A percentile compares a stretch with the other conserved stretches of the same genome.
Evolutionary conservation across 1,140 invertebrate genomes (phyloP).

Genomic region (Elymnias hypermnestra): DNA sequence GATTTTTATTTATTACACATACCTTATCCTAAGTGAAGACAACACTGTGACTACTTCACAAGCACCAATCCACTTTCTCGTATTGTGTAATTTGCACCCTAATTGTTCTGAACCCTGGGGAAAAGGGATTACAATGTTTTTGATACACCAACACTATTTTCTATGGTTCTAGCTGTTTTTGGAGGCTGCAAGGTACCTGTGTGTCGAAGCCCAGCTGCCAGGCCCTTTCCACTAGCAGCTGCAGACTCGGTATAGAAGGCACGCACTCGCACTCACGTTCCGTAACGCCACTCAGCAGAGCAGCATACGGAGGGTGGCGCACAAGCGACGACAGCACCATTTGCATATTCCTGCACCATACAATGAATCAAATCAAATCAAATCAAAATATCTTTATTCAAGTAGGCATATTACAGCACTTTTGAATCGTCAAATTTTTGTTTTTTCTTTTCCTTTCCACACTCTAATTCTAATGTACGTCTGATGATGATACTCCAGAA

Average conservation of each 20-base stretch:
- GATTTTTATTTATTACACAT: no score
- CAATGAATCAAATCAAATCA: no score
- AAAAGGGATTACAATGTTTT: background rate
- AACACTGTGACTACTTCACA: slow-evolving; percentile 89
- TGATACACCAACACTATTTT: no score
- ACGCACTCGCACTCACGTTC: slow-evolving; percentile 49
- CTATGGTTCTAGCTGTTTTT: no score
- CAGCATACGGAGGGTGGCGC: slow-evolving; percentile 84
- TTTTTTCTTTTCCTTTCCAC: no score
- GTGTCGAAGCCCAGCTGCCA: slow-evolving; percentile 93
- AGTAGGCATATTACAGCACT: no score
- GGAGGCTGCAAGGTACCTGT: slow-evolving; percentile 75
- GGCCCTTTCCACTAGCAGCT: slow-evolving; percentile 89
- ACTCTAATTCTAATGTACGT: no score
- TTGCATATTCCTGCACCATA: slow-evolving; percentile 84
- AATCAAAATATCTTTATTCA: no score
- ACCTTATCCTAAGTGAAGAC: slow-evolving; percentile 86
- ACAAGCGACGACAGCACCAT: slow-evolving; percentile 91
- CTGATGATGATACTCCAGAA: no score
- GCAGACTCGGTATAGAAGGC: slow-evolving; percentile 89
- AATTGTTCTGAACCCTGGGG: slow-evolving; percentile 88
- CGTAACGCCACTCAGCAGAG: slow-evolving; percentile 74
- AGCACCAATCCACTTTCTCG: slow-evolving; percentile 94
- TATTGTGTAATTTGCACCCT: slow-evolving; percentile 87
- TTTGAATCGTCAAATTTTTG: no score